Base-by-base conservation (phyloP, 2,113 vertebrate species). In the Melanocharis versteri region DNA sequence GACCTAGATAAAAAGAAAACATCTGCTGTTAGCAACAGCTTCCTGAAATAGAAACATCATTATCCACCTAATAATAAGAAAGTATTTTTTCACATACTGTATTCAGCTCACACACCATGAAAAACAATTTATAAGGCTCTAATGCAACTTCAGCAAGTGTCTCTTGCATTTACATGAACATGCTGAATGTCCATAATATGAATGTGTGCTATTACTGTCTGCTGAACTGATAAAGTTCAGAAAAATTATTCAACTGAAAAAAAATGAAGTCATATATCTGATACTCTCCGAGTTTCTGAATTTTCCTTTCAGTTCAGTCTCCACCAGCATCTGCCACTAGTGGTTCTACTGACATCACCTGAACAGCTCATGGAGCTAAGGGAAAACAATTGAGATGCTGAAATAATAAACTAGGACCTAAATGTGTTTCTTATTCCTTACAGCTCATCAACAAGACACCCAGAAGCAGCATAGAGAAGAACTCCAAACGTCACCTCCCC, bases 151-250 rank as follows among this genome's bases (percentile, higher is more conserved):
- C 64, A 94, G 82, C 69, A 78, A 79, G 83, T 82, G 53, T 71
- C 57, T 89, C 69, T 91, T 71, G 40, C 81, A 68, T 82, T 96
- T 87, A 89, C 48, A 87, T 42, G 31, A 92, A 69, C 54, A 35
- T 51, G 69, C 89, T 91, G 80, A 93, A 94, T 68, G 69, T 90
- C 68, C 81, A 51, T 83, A 80, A 85, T 50, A 77, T 9, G 27
- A 90, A 77, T 54, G 48, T 35, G 28, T 72, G 58, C 39, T 86
- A 62, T 66, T 93, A 76, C 71, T 95, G 47, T 86, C 87, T 90
- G 66, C 66, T 95, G 79, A 93, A 83, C 79, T 68, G 79, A 94
- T 87, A 83, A 86, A 93, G 75, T 70, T 86, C 85, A 83, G 60
- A 44, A 92, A 94, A 93, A 83, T 60, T 87, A 83, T 60, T 88